A percentile compares a stretch with the other conserved stretches of the same genome.
Evolutionary conservation across 2,888 invertebrate species (phyloP).

Genomic region (Cerastoderma edule): DNA sequence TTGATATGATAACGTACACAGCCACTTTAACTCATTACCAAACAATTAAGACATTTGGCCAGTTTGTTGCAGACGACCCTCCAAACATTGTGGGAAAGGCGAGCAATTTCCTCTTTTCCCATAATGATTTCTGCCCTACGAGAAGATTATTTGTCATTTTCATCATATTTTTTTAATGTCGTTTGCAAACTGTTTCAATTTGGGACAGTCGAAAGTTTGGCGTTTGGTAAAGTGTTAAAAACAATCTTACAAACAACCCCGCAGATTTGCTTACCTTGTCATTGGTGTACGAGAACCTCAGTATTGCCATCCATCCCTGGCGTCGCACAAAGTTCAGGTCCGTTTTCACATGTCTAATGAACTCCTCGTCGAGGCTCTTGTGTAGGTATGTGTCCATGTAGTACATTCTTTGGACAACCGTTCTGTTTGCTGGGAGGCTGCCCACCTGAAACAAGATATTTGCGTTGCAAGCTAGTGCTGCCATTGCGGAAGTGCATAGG

Average conservation of each 20-base stretch:
- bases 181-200: too few species aligned
- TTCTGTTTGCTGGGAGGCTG: background rate
- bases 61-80: too few species aligned
- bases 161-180: too few species aligned
- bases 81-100: too few species aligned
- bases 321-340: conserved; percentile 11
- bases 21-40: too few species aligned
- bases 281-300: conserved; percentile 27
- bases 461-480: background rate
- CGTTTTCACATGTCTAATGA: conserved; percentile 18
- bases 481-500: background rate
- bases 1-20: too few species aligned
- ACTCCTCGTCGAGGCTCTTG: conserved; percentile 17
- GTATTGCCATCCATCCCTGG: conserved; percentile 24
- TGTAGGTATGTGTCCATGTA: conserved; percentile 27
- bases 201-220: background rate
- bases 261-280: too few species aligned
- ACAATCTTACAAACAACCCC: too few species aligned
- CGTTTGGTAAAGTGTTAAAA: conserved; percentile 8
- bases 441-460: background rate
- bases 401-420: conserved; percentile 23
- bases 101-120: too few species aligned
- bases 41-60: too few species aligned
- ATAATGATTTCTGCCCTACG: too few species aligned
- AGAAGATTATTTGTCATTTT: too few species aligned